These are phyloP conservation scores for Pediacus dermestoides DNA, from an alignment of 2,888 invertebrate genomes.

Conservation along the genomic window DNA sequence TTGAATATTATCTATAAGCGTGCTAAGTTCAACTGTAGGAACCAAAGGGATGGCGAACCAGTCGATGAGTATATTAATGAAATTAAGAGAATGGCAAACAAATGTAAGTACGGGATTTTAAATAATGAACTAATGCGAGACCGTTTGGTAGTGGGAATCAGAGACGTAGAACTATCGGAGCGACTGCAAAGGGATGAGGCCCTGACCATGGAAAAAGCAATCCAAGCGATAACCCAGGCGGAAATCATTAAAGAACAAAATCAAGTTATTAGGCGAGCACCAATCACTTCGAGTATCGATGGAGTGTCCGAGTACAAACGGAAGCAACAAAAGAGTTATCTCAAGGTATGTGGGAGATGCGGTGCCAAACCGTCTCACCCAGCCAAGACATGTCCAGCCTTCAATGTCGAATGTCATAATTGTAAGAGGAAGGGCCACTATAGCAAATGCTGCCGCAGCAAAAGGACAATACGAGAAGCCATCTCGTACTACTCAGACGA, in stretches of 20 bases:
- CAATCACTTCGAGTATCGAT: too few species aligned
- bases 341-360: too few species aligned
- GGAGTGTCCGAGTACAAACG: too few species aligned
- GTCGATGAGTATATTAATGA: slow-evolving; percentile 6
- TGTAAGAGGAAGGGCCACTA: too few species aligned
- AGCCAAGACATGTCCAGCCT: too few species aligned
- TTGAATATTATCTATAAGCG: slow-evolving; percentile 2
- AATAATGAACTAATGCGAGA: slow-evolving; percentile 32
- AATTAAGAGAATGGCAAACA: slow-evolving; percentile 1
- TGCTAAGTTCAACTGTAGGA: slow-evolving; percentile 3
- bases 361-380: too few species aligned
- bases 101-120: slow-evolving; percentile 10
- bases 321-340: too few species aligned
- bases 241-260: slow-evolving; percentile 23
- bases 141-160: slow-evolving; percentile 29
- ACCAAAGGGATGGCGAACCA: slow-evolving; percentile 8
- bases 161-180: slow-evolving; percentile 24
- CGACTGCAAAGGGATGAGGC: slow-evolving; percentile 22
- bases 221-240: slow-evolving; percentile 20
- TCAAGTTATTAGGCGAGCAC: slow-evolving; percentile 12
- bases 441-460: too few species aligned
- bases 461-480: too few species aligned
- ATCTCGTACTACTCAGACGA: too few species aligned
- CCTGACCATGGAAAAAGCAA: slow-evolving; percentile 23
- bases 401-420: too few species aligned